Evolutionary conservation across 2,888 invertebrate genomes (phyloP), one percentile per base, ranked within the genome.

Genomic region (Anarsia innoxiella): DNA sequence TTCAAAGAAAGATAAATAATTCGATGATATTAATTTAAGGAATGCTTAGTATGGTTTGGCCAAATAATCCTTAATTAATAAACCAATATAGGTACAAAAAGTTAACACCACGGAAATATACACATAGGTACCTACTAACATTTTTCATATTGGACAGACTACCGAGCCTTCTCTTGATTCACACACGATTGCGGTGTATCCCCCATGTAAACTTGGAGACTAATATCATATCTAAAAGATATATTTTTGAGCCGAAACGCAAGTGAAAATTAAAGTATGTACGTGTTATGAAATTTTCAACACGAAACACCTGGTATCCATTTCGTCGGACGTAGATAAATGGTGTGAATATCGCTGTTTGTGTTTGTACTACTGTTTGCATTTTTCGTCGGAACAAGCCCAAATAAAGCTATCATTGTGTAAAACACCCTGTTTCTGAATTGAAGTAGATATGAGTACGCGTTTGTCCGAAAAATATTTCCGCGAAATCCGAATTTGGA

Each of bases 281-380:
- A 32, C 26, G 39, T 35, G 37, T 46, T 44, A 44, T 40, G 36
- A 41, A 45, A 46, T 44, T 46, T 44, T 39, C 37, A 39, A 26
- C 40, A 15, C 23, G 23, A 37, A 39, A 36, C 46, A 46, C 46
- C 44, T 44, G 46, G 41, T 28, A 4, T 36, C 30, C 37, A 27
- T 34, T 36, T 35, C 32, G 36, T 30, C 12, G 31, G 44, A 37
- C 44, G 33, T 16, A 23, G 36, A 44, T 37, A 40, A 44, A 44
- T 44, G 39, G 44, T 35, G 23, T 32, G 39, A 36, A 37, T 44
- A 44, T 41, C 37, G 30, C 25, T 33, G 29, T 41, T 40, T 32
- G 37, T 37, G 36, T 44, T 41, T 40, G 41, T 39, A 32, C 32
- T 36, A n/a, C 29, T 39, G 44, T 45, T 42, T 42, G 38, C 36